phyloP scores from a whole-genome alignment of 23 tunicate species.

The Trididemnum miniatum region DNA sequence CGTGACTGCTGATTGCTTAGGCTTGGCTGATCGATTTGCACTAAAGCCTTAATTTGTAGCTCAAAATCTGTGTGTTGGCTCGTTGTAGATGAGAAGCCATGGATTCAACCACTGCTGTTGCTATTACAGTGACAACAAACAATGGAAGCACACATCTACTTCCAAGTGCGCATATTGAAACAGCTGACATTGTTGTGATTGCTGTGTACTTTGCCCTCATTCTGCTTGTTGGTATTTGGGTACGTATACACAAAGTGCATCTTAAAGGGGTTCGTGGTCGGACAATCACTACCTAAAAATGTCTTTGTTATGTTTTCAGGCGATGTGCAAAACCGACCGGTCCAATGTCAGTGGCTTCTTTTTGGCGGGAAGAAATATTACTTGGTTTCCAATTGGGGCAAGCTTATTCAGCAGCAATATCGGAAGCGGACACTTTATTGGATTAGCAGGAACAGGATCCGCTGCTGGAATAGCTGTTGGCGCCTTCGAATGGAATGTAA shows the following conservation, averaged over 20 bases:
- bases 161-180: constrained; percentile 21
- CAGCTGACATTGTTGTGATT: constrained; percentile 74
- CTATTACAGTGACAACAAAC: no score
- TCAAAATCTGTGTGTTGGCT: no score
- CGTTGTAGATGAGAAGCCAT: no score
- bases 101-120: neutral
- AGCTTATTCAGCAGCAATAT: constrained; percentile 93
- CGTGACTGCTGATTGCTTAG: no score
- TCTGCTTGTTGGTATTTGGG: constrained; percentile 81
- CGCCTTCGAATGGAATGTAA: constrained; percentile 98
- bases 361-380: constrained; percentile 92
- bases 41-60: no score
- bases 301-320: no score
- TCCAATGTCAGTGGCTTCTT: constrained; percentile 91
- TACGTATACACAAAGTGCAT: no score
- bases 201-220: constrained; percentile 69
- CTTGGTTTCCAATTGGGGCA: constrained; percentile 98
- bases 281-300: no score
- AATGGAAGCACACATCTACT: neutral
- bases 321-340: constrained; percentile 91
- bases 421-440: constrained; percentile 95
- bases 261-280: no score
- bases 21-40: no score
- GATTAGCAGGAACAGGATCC: constrained; percentile 97
- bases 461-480: constrained; percentile 99